phyloP scores from a whole-genome alignment of 2,113 vertebrate genomes.

The Axis porcinus region DNA sequence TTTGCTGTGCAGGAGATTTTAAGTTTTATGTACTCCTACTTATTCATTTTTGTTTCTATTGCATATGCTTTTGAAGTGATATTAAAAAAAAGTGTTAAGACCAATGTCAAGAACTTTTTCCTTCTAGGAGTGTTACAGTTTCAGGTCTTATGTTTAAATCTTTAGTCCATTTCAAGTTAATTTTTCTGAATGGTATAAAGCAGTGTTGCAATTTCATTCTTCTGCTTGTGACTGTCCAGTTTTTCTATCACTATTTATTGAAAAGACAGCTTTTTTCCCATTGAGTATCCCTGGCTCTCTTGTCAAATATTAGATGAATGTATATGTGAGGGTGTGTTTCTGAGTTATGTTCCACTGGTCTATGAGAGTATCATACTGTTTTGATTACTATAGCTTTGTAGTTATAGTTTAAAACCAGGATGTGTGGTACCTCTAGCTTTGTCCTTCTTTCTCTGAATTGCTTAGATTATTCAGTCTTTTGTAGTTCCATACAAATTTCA shows the following conservation, averaged over 20 bases:
- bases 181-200: not conserved
- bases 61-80: not conserved
- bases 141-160: not conserved
- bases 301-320: not conserved
- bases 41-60: not conserved
- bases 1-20: not conserved
- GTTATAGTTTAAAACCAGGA: not conserved
- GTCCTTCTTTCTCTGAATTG: not conserved
- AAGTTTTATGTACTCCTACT: not conserved
- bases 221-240: not conserved
- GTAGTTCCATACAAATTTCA: not conserved
- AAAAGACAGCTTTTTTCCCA: not conserved
- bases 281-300: not conserved
- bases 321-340: not conserved
- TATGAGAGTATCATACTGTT: not conserved
- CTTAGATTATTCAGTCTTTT: not conserved
- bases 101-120: not conserved
- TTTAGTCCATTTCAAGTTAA: not conserved
- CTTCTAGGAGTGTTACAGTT: not conserved
- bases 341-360: not conserved
- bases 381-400: not conserved
- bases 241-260: not conserved
- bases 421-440: not conserved
- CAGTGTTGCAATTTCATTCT: not conserved
- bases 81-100: not conserved